A percentile compares a stretch with the other conserved stretches of the same genome.
These are phyloP conservation scores for Belonocnema kinseyi DNA, from an alignment of 1,140 invertebrate species.

Conservation along the genomic window DNA sequence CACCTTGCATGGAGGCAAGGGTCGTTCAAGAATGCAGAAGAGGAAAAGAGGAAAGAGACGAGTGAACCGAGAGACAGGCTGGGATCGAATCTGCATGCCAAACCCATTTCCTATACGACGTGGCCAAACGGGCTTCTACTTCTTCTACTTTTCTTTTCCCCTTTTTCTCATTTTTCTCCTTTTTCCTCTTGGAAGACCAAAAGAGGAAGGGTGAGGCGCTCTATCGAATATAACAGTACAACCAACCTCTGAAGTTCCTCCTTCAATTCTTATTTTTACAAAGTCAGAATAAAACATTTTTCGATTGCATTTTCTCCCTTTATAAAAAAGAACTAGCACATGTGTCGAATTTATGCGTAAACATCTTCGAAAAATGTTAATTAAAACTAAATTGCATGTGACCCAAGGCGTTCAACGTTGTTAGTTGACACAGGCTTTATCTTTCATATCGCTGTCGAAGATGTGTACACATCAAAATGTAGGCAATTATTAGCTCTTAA, in stretches of 20 bases:
- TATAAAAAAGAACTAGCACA: no score
- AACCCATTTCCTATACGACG: constrained; percentile 55
- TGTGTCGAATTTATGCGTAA: no score
- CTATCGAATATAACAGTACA: neutral
- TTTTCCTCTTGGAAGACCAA: constrained; percentile 1
- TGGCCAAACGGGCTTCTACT: constrained; percentile 40
- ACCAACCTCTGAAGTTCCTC: constrained; percentile 8
- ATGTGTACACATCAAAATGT: no score
- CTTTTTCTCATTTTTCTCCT: neutral
- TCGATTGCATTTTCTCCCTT: no score
- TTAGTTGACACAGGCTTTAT: no score
- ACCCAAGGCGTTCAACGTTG: no score
- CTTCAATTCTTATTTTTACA: neutral
- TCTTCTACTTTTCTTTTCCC: constrained; percentile 37
- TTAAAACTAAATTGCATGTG: no score
- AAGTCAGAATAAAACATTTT: no score
- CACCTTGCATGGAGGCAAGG: constrained; percentile 44
- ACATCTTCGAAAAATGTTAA: no score
- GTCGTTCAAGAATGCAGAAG: constrained; percentile 40
- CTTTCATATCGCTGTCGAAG: no score
- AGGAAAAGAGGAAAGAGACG: constrained; percentile 35
- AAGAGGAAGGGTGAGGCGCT: constrained; percentile 9
- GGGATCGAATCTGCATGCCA: constrained; percentile 59
- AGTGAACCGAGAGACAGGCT: constrained; percentile 37
- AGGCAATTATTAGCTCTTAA: no score